Percentiles rank a stretch among this genome's conserved stretches.
Evolutionary conservation across 64 coral and sea anemone species (phyloP).

Genomic region (Montipora capricornis): DNA sequence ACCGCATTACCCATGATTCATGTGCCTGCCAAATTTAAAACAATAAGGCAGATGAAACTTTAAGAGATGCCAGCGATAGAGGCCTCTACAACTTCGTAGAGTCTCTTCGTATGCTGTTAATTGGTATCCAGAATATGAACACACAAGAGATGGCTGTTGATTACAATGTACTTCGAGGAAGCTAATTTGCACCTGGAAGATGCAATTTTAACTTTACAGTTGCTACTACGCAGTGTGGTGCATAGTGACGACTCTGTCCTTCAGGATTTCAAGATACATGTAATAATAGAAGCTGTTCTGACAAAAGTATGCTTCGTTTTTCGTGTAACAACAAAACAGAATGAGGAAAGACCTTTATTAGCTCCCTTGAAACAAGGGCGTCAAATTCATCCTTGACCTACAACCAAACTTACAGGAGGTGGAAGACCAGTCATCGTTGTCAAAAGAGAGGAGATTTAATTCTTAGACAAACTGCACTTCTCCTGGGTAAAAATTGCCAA

Average conservation of each 20-base stretch:
- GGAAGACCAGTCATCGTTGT: conserved; percentile 29
- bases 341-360: background rate
- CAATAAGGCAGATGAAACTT: background rate
- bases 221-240: background rate
- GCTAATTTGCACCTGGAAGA: conserved; percentile 2
- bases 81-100: conserved; percentile 31
- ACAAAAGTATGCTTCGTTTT: background rate
- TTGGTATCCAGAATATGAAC: conserved; percentile 14
- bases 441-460: conserved; percentile 34
- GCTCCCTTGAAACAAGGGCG: background rate
- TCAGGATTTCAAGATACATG: conserved; percentile 4
- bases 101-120: conserved; percentile 11
- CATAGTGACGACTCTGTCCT: conserved; percentile 22
- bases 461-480: conserved; percentile 28
- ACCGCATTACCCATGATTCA: background rate
- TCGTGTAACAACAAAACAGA: conserved; percentile 11
- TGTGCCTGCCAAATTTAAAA: background rate
- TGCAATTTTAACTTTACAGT: conserved; percentile 9
- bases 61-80: background rate
- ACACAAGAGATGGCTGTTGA: no score
- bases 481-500: conserved; percentile 28
- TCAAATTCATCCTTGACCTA: conserved; percentile 7
- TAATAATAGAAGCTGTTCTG: conserved; percentile 8
- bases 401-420: conserved; percentile 7
- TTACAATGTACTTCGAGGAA: conserved; percentile 9